These are phyloP conservation scores for Cinclus cinclus DNA, from an alignment of 2,113 vertebrate genomes.

Conservation along the genomic window DNA sequence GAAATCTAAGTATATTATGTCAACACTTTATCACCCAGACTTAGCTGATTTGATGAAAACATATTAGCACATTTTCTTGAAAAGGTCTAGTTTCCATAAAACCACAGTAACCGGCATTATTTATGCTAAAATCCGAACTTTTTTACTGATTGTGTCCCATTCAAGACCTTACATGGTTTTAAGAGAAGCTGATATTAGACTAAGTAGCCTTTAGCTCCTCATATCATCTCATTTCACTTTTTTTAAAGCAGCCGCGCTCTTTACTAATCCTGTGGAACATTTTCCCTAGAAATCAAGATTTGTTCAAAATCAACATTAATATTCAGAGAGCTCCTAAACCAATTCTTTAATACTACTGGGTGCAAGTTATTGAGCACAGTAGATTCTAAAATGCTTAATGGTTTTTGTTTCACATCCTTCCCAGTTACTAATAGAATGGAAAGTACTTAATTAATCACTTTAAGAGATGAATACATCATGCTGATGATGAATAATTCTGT, in stretches of 20 bases:
- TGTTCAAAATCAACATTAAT: constrained; percentile 38
- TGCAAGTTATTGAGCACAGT: constrained; percentile 5
- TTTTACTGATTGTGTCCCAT: neutral
- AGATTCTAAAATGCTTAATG: constrained; percentile 55
- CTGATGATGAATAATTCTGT: constrained; percentile 48
- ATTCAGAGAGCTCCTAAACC: constrained; percentile 42
- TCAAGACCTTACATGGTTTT: neutral
- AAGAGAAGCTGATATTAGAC: neutral
- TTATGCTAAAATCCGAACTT: neutral
- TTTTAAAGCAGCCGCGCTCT: neutral
- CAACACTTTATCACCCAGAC: neutral
- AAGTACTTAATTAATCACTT: constrained; percentile 58
- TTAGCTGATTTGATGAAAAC: neutral
- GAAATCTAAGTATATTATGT: neutral
- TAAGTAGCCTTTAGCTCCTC: neutral
- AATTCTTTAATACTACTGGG: constrained; percentile 29
- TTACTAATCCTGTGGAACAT: neutral
- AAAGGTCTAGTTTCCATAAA: neutral
- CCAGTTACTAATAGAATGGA: constrained; percentile 52
- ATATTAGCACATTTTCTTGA: neutral
- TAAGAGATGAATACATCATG: constrained; percentile 54
- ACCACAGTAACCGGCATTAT: neutral
- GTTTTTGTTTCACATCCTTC: constrained; percentile 60
- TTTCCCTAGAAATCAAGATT: neutral
- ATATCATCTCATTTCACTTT: neutral